Base-by-base conservation (phyloP, 2,888 invertebrate species). In the Paralinhomoeus sp. region DNA sequence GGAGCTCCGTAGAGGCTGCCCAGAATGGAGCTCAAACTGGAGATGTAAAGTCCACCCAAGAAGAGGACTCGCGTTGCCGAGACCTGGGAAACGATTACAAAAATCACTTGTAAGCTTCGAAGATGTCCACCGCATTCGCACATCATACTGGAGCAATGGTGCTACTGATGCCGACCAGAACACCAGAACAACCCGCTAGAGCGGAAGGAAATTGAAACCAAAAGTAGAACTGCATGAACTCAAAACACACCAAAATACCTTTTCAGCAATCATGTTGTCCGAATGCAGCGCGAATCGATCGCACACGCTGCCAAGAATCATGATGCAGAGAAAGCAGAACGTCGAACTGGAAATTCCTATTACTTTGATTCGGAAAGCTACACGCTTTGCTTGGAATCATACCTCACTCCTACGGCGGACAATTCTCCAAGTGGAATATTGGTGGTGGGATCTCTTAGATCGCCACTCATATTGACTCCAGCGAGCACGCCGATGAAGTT, bases 401-500 rank as follows among this genome's bases (percentile, higher is more conserved):
- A 82, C 83, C 82, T 82, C 43, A 83, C 80, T 47, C 79, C 77
- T 50, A 91, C 75, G 39, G 91, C 87, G 35, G 85, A 80, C 43
- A 93, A 66, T 2, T 89, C 85, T 17, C 91, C 91, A 64, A 80
- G 79, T 1, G 91, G 89, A 60, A 91, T 91, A 64, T 85, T 83
- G 37, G 75, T 74, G 5, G 82, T 80, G 1, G 91, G 91, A 53
- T 85, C 78, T 53, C 77, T 74, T 45, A 93, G 72, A 65, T 93
- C 91, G 17, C 89, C 89, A 61, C 87, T 85, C 91, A 93, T 93
- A 62, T 93, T 93, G 54, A 93, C 89, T 31, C 93, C 93, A 7
- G 91, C 84, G 51, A 93, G 69, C 49, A 93, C 81, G 18, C 93
- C 93, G 40, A 91, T 89, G 24, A 91, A 82, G 1, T 91, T 87